These are phyloP conservation scores for Nephrocerus scutellatus DNA, from an alignment of 2,888 invertebrate genomes.

Conservation along the genomic window DNA sequence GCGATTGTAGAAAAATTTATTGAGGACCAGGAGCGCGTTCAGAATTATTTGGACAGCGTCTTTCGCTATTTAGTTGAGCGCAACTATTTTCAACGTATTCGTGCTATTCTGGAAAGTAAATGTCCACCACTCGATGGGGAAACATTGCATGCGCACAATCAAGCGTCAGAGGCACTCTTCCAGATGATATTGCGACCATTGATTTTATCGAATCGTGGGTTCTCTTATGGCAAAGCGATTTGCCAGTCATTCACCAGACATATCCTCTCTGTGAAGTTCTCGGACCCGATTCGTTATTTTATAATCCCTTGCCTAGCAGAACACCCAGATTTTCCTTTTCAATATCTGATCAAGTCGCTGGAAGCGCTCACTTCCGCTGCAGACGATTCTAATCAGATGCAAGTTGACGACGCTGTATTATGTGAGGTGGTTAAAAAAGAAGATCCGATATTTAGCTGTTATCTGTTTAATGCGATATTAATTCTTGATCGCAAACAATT, in stretches of 20 bases:
- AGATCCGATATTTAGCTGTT: slow-evolving; percentile 34
- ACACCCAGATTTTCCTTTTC: slow-evolving; percentile 51
- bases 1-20: slow-evolving; percentile 40
- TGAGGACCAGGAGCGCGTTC: slow-evolving; percentile 34
- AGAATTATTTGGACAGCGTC: slow-evolving; percentile 38
- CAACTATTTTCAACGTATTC: slow-evolving; percentile 64
- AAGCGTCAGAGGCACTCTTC: slow-evolving; percentile 63
- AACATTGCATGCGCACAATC: slow-evolving; percentile 63
- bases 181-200: slow-evolving; percentile 73
- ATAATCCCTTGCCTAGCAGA: slow-evolving; percentile 62
- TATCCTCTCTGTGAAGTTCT: slow-evolving; percentile 60
- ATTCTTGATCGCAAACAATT: slow-evolving; percentile 41
- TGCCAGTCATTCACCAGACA: slow-evolving; percentile 54
- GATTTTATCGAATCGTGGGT: slow-evolving; percentile 47
- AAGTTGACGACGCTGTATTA: slow-evolving; percentile 20
- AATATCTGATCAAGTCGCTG: slow-evolving; percentile 49
- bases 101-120: slow-evolving; percentile 61
- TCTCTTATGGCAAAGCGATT: slow-evolving; percentile 29
- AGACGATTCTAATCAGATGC: slow-evolving; percentile 26
- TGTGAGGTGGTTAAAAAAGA: slow-evolving; percentile 5
- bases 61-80: slow-evolving; percentile 42
- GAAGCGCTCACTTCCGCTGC: slow-evolving; percentile 27
- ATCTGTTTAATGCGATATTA: slow-evolving; percentile 40
- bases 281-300: slow-evolving; percentile 61
- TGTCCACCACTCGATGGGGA: slow-evolving; percentile 64